A percentile compares a stretch with the other conserved stretches of the same genome.
Conservation (phyloP, 2,888 invertebrate genomes). For the Polydrusus cervinus region DNA sequence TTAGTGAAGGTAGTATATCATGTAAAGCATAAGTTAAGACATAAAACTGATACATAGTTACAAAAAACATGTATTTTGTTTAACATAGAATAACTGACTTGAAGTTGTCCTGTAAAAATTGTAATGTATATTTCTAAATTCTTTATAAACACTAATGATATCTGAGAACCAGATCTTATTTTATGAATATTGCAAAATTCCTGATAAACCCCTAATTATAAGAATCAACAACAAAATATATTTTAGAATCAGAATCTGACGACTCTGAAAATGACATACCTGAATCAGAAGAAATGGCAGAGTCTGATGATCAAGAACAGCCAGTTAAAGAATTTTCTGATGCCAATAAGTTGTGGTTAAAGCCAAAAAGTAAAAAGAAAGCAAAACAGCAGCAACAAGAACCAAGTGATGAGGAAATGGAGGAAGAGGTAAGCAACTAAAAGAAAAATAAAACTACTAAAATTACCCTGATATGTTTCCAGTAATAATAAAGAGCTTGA, state of each 20-base stretch:
- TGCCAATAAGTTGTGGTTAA: constrained; percentile 82
- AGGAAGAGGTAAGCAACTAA: constrained; percentile 43
- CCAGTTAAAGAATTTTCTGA: constrained; percentile 77
- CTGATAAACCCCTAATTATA: too few relatives aligned
- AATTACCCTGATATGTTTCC: too few relatives aligned
- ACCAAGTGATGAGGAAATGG: constrained; percentile 64
- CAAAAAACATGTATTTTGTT: too few relatives aligned
- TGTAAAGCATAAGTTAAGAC: not conserved
- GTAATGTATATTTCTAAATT: too few relatives aligned
- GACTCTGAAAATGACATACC: constrained; percentile 67
- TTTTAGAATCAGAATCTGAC: constrained; percentile 58
- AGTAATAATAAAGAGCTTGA: too few relatives aligned
- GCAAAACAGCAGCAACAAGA: constrained; percentile 59
- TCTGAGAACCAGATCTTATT: too few relatives aligned
- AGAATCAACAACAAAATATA: not conserved
- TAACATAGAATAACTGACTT: too few relatives aligned
- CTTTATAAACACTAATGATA: too few relatives aligned
- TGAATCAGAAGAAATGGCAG: constrained; percentile 61
- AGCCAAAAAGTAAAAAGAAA: constrained; percentile 72
- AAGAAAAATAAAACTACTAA: not conserved
- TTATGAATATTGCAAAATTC: too few relatives aligned
- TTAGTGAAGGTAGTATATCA: constrained; percentile 47
- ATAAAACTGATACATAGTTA: too few relatives aligned
- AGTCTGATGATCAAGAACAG: constrained; percentile 52
- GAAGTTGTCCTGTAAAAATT: too few relatives aligned